Base-by-base conservation (phyloP, 2,113 vertebrate genomes). In the Shinisaurus crocodilurus region DNA sequence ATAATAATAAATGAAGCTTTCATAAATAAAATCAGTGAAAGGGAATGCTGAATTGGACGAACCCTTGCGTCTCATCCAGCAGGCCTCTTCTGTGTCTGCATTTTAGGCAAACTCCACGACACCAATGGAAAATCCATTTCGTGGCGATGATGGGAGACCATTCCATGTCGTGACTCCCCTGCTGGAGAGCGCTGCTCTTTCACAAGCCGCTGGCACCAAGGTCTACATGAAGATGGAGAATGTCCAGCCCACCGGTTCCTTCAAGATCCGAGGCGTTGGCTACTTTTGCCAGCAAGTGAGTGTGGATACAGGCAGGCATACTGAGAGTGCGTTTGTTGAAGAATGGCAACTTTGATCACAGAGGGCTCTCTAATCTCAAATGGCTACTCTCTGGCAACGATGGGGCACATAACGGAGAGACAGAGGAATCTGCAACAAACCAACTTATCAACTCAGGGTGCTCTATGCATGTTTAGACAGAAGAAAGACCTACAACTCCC, bases 211-310 rank as follows among this genome's bases (percentile, higher is more conserved):
- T 0, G 98, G 98, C 16, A 97, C 96, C 10, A 89, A 95, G 0
- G 96, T 99, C 87, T 97, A 97, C 89, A 97, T 99, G 95, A 99
- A 99, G 90, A 95, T 98, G 92, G 99, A 99, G 40, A 99, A 98
- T 0, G 92, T 98, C 48, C 98, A 99, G 95, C 98, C 98, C 2
- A 94, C 97, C 0, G 98, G 98, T 23, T 99, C 98, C 91, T 99
- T 99, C 95, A 99, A 99, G 96, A 99, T 99, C 95, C 97, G 98
- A 0, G 99, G 99, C 92, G 98, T 99, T 0, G 98, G 99, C 18
- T 97, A 98, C 85, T 96, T 97, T 86, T 99, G 98, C 95, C 98
- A 98, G 96, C 97, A 97, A 91, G 99, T 99, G 92, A 97, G n/a
- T n/a, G 94, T 0, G 8, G 9, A n/a, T 82, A 1, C n/a, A n/a